phyloP scores from a whole-genome alignment of 1,140 invertebrate species.

The Drosophila bocki region DNA sequence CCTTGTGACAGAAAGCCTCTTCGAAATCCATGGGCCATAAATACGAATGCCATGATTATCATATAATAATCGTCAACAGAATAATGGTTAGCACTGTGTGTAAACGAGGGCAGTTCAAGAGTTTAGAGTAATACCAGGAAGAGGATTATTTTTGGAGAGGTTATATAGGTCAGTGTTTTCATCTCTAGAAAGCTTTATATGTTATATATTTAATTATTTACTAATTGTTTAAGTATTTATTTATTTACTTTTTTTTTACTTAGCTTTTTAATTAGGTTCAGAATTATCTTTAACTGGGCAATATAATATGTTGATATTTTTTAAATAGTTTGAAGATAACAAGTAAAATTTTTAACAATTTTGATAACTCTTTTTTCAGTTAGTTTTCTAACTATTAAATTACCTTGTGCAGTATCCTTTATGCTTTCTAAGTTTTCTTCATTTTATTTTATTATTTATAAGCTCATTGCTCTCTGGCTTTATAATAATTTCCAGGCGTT shows the following conservation, averaged over 20 bases:
- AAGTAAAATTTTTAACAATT: no score
- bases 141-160: not conserved
- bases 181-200: no score
- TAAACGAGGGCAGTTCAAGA: slow-evolving; percentile 18
- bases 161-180: not conserved
- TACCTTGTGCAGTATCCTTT: not conserved
- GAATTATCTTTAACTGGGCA: no score
- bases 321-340: no score
- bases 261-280: not conserved
- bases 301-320: no score
- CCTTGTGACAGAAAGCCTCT: slow-evolving; percentile 13
- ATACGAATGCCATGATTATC: slow-evolving; percentile 37
- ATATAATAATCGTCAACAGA: slow-evolving; percentile 28
- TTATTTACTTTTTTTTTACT: not conserved
- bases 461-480: not conserved
- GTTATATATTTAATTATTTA: not conserved
- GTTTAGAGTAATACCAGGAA: not conserved
- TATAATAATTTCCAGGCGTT: slow-evolving; percentile 7
- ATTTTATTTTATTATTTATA: not conserved
- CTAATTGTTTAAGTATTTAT: not conserved
- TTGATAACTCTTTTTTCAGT: not conserved
- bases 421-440: no score
- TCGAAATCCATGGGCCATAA: slow-evolving; percentile 20
- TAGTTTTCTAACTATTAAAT: not conserved
- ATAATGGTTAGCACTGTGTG: slow-evolving; percentile 6